Conservation (phyloP, 2,888 invertebrate species). For the Caenorhabditis angaria region DNA sequence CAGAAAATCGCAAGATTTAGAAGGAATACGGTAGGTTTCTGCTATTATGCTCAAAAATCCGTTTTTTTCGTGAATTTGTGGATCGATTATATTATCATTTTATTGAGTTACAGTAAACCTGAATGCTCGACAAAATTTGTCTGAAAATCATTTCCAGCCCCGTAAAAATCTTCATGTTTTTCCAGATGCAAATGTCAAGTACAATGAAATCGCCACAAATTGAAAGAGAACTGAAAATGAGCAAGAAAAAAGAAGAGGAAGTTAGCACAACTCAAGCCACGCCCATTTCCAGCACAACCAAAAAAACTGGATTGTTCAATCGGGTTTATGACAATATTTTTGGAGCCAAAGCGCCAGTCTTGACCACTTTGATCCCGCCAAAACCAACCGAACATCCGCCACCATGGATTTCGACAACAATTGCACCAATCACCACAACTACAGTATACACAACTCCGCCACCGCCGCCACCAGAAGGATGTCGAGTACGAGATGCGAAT, state of each 20-base stretch:
- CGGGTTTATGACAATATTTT: no score
- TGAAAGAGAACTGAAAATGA: constrained; percentile 5
- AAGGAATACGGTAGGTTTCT: not conserved
- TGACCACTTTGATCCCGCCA: constrained; percentile 34
- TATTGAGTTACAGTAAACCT: no score
- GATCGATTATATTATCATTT: no score
- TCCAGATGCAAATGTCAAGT: not conserved
- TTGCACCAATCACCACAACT: constrained; percentile 39
- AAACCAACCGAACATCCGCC: constrained; percentile 41
- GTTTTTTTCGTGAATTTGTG: no score
- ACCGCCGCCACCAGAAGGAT: constrained; percentile 50
- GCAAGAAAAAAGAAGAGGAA: constrained; percentile 5
- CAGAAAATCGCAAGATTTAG: no score
- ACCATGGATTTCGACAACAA: constrained; percentile 49
- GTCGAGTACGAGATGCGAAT: constrained; percentile 47
- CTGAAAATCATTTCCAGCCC: not conserved
- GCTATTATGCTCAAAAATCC: no score
- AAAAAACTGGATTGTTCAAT: not conserved
- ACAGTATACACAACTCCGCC: constrained; percentile 49
- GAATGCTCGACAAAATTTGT: no score
- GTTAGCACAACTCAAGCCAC: constrained; percentile 12
- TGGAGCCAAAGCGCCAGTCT: constrained; percentile 2
- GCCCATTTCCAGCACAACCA: not conserved
- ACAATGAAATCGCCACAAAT: constrained; percentile 8
- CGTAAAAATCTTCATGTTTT: not conserved